These are phyloP conservation scores for Myripristis murdjan DNA, from an alignment of 2,797 vertebrate species.

Conservation along the genomic window DNA sequence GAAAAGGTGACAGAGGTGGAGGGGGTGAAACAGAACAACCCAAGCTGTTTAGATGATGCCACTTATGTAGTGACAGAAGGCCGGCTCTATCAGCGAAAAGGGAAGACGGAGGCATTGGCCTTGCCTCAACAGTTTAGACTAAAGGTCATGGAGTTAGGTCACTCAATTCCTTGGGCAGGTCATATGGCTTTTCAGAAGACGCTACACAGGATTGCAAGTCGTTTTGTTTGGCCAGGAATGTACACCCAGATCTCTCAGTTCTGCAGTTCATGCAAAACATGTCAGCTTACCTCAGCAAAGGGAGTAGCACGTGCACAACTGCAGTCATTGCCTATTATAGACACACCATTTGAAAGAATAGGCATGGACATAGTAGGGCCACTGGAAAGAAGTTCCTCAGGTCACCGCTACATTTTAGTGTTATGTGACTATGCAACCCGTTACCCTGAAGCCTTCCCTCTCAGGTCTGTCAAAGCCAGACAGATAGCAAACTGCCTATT, in stretches of 20 bases:
- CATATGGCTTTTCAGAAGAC: conserved; percentile 7
- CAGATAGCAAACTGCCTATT: no score
- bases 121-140: not conserved
- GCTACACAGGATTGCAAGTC: no score
- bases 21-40: no score
- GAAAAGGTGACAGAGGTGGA: no score
- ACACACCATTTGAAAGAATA: not conserved
- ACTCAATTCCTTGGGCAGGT: not conserved
- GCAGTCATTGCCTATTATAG: no score
- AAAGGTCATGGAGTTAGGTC: not conserved
- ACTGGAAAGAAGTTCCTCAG: not conserved
- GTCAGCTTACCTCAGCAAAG: no score
- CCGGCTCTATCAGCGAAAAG: not conserved
- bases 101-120: not conserved
- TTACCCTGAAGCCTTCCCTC: no score
- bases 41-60: not conserved
- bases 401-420: no score
- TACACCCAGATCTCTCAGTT: no score
- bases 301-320: not conserved
- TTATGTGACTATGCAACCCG: no score
- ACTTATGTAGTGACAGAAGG: not conserved
- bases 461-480: no score
- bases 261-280: no score
- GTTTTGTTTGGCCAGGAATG: not conserved
- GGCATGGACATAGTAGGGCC: conserved; percentile 13